Conservation (phyloP, 2,888 invertebrate species). For the Synergus japonicus region DNA sequence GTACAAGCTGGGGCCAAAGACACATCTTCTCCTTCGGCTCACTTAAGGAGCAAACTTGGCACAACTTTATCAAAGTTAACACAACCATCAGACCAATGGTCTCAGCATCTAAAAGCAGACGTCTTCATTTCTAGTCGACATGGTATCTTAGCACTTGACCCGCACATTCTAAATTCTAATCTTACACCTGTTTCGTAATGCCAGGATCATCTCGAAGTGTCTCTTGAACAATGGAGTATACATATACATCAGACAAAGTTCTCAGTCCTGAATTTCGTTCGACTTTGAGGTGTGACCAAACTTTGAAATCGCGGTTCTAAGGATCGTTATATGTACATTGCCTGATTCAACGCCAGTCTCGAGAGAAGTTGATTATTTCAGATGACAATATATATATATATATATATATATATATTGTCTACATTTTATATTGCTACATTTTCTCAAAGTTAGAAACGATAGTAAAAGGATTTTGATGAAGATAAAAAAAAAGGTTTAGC, state of each 20-base stretch:
- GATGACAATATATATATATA: neutral
- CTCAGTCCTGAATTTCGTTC: slow-evolving; percentile 3
- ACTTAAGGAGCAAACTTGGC: slow-evolving; percentile 59
- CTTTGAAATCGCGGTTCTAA: neutral
- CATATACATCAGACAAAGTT: neutral
- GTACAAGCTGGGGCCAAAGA: slow-evolving; percentile 63
- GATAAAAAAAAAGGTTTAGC: neutral
- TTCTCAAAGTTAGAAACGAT: neutral
- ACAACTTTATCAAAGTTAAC: slow-evolving; percentile 64
- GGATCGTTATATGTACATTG: neutral
- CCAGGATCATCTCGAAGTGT: slow-evolving; percentile 40
- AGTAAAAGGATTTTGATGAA: neutral
- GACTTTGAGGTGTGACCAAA: slow-evolving; percentile 14
- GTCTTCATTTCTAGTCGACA: slow-evolving; percentile 42
- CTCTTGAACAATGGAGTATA: slow-evolving; percentile 37
- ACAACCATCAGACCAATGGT: slow-evolving; percentile 42
- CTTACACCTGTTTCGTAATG: slow-evolving; percentile 37
- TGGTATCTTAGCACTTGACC: slow-evolving; percentile 45
- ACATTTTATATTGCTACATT: no score
- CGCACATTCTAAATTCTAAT: slow-evolving; percentile 31
- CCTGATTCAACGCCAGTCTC: neutral
- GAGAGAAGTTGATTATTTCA: neutral
- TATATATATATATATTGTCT: no score
- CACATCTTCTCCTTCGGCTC: slow-evolving; percentile 59
- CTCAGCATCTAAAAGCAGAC: slow-evolving; percentile 36